Evolutionary conservation across 2,797 vertebrate genomes (phyloP).

Genomic region (Sternotherus odoratus): DNA sequence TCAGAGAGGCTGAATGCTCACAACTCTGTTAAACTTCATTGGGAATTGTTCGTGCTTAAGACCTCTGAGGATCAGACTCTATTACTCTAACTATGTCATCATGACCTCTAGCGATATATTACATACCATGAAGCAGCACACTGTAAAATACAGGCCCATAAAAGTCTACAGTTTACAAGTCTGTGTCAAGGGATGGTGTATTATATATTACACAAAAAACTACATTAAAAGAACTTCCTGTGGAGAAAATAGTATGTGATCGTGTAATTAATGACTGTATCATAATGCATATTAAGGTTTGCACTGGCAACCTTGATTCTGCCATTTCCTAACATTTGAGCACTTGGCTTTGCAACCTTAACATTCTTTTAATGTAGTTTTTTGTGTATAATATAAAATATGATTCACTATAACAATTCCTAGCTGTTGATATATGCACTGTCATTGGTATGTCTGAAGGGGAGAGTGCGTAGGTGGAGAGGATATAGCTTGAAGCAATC

Average conservation of each 20-base stretch:
- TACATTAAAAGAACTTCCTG: not conserved
- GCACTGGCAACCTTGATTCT: not conserved
- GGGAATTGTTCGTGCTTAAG: not conserved
- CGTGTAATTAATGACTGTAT: not conserved
- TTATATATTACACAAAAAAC: not conserved
- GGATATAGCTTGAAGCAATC: fast-evolving
- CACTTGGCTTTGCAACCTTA: not conserved
- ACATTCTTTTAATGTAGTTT: not conserved
- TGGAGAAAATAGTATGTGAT: not conserved
- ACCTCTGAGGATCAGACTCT: not conserved
- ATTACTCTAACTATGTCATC: not conserved
- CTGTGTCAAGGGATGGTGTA: not conserved
- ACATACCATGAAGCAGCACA: not conserved
- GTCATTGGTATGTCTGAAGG: not conserved
- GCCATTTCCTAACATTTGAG: not conserved
- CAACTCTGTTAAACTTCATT: not conserved
- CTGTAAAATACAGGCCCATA: not conserved
- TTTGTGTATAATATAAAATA: not conserved
- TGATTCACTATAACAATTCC: not conserved
- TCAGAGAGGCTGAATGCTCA: not conserved
- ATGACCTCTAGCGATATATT: not conserved
- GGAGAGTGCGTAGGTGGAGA: too few relatives aligned
- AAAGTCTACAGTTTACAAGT: not conserved
- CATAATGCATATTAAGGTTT: not conserved
- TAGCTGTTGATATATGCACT: not conserved